These are phyloP conservation scores for Narcine bancroftii DNA, from an alignment of 2,113 vertebrate species.

Conservation along the genomic window DNA sequence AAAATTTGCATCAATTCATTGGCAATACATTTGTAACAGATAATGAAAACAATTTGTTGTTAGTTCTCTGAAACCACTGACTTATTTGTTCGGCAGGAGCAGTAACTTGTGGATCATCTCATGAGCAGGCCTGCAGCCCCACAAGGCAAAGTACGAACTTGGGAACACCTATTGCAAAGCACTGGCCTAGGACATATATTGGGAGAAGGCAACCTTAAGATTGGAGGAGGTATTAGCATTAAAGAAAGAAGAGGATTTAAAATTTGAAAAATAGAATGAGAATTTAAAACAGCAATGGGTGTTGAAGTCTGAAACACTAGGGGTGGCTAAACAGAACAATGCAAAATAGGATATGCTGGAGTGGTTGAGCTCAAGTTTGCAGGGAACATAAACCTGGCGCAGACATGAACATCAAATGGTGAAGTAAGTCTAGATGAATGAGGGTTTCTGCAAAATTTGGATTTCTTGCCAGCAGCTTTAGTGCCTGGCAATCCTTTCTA, in stretches of 20 bases:
- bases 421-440: no score
- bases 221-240: not conserved
- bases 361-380: not conserved
- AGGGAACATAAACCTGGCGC: not conserved
- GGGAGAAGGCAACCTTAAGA: no score
- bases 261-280: not conserved
- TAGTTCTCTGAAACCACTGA: no score
- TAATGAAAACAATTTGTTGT: not conserved
- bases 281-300: not conserved
- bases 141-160: no score
- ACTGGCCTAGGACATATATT: no score
- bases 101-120: no score
- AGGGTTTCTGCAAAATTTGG: no score
- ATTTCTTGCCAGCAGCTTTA: not conserved
- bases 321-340: not conserved
- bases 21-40: not conserved
- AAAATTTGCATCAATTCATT: not conserved
- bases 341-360: not conserved
- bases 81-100: no score
- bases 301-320: no score
- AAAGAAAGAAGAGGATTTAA: not conserved
- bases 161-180: no score
- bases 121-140: no score
- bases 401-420: no score
- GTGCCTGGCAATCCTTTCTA: not conserved